These are phyloP conservation scores for Caenorhabditis elegans DNA, from an alignment of 1,140 invertebrate species.

Conservation along the genomic window WBcel235 BX284604.4:11880501-11881000, in stretches of 20 bases:
- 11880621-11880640: background rate
- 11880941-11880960: background rate
- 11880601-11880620: conserved; percentile 33
- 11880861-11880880: background rate
- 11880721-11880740: conserved; percentile 41
- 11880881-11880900: background rate
- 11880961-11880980: background rate
- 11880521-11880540: background rate
- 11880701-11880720: background rate
- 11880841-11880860: background rate
- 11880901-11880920: conserved; percentile 5
- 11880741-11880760: conserved; percentile 31
- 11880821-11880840: background rate
- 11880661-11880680: conserved; percentile 26
- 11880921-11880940: no score
- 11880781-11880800: background rate
- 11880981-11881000: background rate
- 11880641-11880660: conserved; percentile 36
- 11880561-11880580: no score
- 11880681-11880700: background rate
- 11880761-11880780: background rate
- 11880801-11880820: background rate
- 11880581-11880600: background rate
- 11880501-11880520: background rate
- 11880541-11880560: background rate